Conservation (phyloP, 2,113 vertebrate species). For the Pelodiscus sinensis region DNA sequence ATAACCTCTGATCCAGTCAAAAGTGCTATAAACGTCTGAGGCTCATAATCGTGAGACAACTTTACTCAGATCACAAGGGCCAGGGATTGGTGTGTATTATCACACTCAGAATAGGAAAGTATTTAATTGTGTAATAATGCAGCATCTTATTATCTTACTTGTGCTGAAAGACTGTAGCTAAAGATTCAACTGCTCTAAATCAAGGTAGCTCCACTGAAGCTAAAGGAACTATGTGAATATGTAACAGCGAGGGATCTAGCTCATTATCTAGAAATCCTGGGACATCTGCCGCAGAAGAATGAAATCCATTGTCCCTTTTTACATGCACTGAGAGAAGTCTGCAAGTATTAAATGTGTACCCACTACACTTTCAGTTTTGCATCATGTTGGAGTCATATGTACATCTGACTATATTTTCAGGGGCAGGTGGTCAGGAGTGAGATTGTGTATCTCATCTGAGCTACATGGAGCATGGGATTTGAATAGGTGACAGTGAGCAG, state of each 20-base stretch:
- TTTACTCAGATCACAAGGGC: conserved; percentile 58
- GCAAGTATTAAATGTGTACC: conserved; percentile 41
- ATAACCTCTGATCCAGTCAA: conserved; percentile 77
- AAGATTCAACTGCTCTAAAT: background rate
- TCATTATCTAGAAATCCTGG: background rate
- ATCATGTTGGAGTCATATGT: background rate
- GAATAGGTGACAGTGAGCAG: conserved; percentile 16
- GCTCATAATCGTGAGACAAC: conserved; percentile 77
- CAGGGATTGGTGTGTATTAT: conserved; percentile 46
- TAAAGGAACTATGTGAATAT: background rate
- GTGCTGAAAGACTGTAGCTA: background rate
- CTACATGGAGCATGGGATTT: conserved; percentile 29
- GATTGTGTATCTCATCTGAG: background rate
- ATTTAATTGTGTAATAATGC: conserved; percentile 34
- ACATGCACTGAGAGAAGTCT: background rate
- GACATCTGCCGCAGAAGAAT: background rate
- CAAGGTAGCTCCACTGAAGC: conserved; percentile 4
- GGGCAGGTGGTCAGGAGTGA: conserved; percentile 45
- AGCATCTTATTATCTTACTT: conserved; percentile 9
- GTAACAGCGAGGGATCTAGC: background rate
- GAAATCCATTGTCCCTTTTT: background rate
- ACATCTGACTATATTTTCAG: conserved; percentile 36
- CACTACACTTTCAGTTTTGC: conserved; percentile 35
- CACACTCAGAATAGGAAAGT: conserved; percentile 23
- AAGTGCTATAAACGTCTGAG: conserved; percentile 72